phyloP scores from a whole-genome alignment of 2,888 invertebrate genomes.

The Yponomeuta cagnagella region DNA sequence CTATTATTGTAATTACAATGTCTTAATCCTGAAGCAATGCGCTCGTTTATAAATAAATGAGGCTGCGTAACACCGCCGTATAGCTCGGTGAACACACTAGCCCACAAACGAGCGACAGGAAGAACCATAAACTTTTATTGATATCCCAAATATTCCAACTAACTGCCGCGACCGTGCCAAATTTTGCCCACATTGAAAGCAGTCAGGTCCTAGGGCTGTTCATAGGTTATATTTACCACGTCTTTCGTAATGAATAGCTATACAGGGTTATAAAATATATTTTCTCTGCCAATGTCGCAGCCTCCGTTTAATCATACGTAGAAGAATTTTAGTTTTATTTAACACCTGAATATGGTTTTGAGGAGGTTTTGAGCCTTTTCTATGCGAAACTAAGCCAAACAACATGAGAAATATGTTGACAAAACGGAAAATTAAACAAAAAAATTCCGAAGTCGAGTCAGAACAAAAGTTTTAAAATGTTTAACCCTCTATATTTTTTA shows the following conservation, averaged over 20 bases:
- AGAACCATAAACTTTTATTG: conserved; percentile 56
- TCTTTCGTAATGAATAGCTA: background rate
- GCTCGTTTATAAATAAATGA: conserved; percentile 12
- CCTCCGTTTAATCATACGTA: no score
- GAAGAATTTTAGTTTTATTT: no score
- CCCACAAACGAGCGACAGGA: conserved; percentile 43
- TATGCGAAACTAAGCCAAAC: no score
- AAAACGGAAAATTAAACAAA: no score
- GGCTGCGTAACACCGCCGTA: conserved; percentile 22
- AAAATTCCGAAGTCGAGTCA: no score
- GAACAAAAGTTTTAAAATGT: no score
- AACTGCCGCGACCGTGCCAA: conserved; percentile 18
- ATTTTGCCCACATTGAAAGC: conserved; percentile 21
- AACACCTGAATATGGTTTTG: no score
- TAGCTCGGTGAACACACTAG: conserved; percentile 26
- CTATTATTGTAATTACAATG: conserved; percentile 3
- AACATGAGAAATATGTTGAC: no score
- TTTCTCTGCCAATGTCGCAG: no score
- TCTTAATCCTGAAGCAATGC: background rate
- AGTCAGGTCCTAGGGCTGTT: conserved; percentile 19
- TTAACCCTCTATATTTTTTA: no score
- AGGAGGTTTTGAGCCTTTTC: no score
- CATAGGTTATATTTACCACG: background rate
- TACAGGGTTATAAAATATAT: no score
- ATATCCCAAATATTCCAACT: conserved; percentile 24